Percentiles rank a stretch among this genome's conserved stretches.
Evolutionary conservation across 2,888 invertebrate species (phyloP).

Genomic region (Caenorhabditis sinica): DNA sequence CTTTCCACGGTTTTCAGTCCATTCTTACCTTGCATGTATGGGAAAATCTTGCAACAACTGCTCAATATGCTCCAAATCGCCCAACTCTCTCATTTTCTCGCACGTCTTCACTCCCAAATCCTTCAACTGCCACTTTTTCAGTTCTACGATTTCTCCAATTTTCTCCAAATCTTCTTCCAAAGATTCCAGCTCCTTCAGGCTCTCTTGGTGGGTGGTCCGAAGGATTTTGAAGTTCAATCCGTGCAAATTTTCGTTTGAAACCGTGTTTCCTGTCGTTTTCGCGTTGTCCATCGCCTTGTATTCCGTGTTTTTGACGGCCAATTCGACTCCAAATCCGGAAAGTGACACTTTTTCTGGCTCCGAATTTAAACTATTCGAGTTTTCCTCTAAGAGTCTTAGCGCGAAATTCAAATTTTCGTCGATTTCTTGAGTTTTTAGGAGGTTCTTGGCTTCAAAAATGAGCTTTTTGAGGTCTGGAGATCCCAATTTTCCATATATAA

Average conservation of each 20-base stretch:
- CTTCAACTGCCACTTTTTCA: conserved; percentile 90
- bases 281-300: conserved; percentile 95
- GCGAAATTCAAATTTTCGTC: conserved; percentile 91
- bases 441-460: conserved; percentile 79
- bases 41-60: conserved; percentile 98
- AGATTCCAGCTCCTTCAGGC: conserved; percentile 89
- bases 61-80: conserved; percentile 90
- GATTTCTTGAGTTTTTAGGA: conserved; percentile 87
- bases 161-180: conserved; percentile 91
- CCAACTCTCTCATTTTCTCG: conserved; percentile 87
- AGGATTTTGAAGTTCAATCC: conserved; percentile 92
- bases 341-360: conserved; percentile 87
- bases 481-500: conserved; percentile 93
- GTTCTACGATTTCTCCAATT: conserved; percentile 93
- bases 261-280: conserved; percentile 82
- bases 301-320: conserved; percentile 98
- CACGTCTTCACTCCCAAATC: conserved; percentile 89
- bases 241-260: conserved; percentile 89
- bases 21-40: conserved; percentile 71
- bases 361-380: not conserved
- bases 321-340: conserved; percentile 97
- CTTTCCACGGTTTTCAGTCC: not conserved
- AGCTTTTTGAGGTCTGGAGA: conserved; percentile 87
- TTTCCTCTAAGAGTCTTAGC: conserved; percentile 88
- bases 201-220: conserved; percentile 87